phyloP scores from a whole-genome alignment of 2,113 vertebrate species.

The Prionailurus bengalensis region DNA sequence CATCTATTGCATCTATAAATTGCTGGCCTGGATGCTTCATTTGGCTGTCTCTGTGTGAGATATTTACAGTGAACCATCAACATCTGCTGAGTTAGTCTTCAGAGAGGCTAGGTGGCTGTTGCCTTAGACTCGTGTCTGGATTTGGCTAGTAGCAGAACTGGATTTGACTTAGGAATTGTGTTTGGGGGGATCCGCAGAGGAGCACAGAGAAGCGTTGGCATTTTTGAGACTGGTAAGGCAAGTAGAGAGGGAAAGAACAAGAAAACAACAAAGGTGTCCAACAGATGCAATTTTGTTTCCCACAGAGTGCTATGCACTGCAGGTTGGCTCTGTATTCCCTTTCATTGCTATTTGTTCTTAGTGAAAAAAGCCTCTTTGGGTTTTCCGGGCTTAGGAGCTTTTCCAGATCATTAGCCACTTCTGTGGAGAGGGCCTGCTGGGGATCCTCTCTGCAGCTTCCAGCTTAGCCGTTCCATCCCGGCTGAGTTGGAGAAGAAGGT shows the following conservation, averaged over 20 bases:
- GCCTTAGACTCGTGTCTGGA: conserved; percentile 38
- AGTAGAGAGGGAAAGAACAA: conserved; percentile 39
- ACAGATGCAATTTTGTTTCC: conserved; percentile 37
- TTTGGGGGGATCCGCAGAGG: background rate
- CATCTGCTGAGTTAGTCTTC: conserved; percentile 23
- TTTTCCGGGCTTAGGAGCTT: conserved; percentile 69
- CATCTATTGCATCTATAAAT: conserved; percentile 62
- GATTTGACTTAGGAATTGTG: background rate
- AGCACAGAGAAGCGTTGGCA: background rate
- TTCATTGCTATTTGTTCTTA: conserved; percentile 66
- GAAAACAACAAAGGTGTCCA: conserved; percentile 7
- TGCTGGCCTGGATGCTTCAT: background rate
- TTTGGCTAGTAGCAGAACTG: conserved; percentile 27
- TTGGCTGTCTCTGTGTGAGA: conserved; percentile 40
- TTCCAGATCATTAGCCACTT: conserved; percentile 77
- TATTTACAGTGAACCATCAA: conserved; percentile 6
- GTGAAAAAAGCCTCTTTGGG: conserved; percentile 67
- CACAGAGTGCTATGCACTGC: conserved; percentile 30
- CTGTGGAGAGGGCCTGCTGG: conserved; percentile 62
- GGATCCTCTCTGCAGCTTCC: conserved; percentile 7
- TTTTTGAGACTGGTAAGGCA: conserved; percentile 10
- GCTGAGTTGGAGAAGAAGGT: conserved; percentile 18
- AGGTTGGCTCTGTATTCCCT: conserved; percentile 45
- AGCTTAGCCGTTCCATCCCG: background rate
- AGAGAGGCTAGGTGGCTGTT: background rate